Evolutionary conservation across 2,888 invertebrate species (phyloP), one percentile per base, ranked within the genome.

Genomic region (Cataglyphis cursor): DNA sequence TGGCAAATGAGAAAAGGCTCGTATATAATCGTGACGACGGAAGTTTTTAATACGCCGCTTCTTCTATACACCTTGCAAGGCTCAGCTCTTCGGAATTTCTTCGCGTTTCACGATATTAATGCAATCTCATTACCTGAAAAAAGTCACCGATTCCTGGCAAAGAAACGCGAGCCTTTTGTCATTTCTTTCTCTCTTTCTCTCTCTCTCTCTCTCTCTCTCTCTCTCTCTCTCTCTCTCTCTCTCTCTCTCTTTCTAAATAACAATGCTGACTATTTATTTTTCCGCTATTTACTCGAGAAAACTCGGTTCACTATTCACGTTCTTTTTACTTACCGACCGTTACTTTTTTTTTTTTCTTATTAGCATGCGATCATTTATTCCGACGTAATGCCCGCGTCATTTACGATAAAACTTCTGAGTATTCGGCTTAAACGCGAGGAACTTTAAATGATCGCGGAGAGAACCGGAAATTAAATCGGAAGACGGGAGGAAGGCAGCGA

Each of bases 1-100:
- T 68, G 61, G 87, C 85, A 89, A 88, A 88, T 85, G 86, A 89
- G 84, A 87, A 86, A 84, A 41, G 51, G 35, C 31, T 78, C 57
- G 57, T 31, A 21, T 31, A 31, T 51, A 51, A 51, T 59, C 44
- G 72, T 48, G 31, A 70, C 31, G 44, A 59, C 41, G 44, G 35
- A 48, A 61, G 24, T 48, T 59, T 70, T 80, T 70, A 31, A 78
- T 68, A 68, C 31, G 41, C 9, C 21, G 65, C 38, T 28, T 28
- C 38, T 28, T 28, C 31, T 64, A 48, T 28, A 21, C 18, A 12
- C 18, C 10, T 54, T 41, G 65, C 41, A 21, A 28, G 28, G 38
- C 65, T 57, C 57, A 41, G 24, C 28, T n/a, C 18, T 38, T 41
- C 44, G 31, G 44, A 44, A 70, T 44, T 61, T n/a, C 59, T 70